Conservation (phyloP, 2,113 vertebrate genomes). For the Ictalurus punctatus region DNA sequence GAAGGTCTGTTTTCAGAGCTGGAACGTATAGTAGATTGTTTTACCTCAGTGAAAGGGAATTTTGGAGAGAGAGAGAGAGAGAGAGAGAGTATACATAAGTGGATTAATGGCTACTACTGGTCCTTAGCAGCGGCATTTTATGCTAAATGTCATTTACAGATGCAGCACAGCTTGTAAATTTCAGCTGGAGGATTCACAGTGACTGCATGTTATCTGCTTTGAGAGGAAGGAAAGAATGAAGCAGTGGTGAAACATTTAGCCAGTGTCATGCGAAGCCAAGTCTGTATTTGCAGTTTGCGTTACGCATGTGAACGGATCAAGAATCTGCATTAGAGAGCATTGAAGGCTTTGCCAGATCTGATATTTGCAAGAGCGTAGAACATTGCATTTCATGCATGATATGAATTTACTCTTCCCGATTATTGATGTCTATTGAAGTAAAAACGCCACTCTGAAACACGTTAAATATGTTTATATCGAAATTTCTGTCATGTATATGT, state of each 20-base stretch:
- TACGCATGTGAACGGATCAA: background rate
- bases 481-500: background rate
- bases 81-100: background rate
- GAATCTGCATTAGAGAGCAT: background rate
- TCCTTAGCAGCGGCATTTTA: background rate
- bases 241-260: conserved; percentile 6
- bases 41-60: background rate
- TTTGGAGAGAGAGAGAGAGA: background rate
- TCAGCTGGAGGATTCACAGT: background rate
- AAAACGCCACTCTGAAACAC: background rate
- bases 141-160: conserved; percentile 10
- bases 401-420: background rate
- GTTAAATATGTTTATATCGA: background rate
- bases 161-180: background rate
- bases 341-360: background rate
- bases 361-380: background rate
- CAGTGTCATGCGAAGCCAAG: background rate
- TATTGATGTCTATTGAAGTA: background rate
- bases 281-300: background rate
- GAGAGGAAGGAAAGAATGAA: background rate
- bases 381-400: background rate
- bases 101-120: background rate
- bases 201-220: conserved; percentile 6
- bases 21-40: background rate
- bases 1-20: background rate